Evolutionary conservation across 2,113 vertebrate genomes (phyloP), one percentile per base, ranked within the genome.

Genomic region (Herpetotheres cachinnans): DNA sequence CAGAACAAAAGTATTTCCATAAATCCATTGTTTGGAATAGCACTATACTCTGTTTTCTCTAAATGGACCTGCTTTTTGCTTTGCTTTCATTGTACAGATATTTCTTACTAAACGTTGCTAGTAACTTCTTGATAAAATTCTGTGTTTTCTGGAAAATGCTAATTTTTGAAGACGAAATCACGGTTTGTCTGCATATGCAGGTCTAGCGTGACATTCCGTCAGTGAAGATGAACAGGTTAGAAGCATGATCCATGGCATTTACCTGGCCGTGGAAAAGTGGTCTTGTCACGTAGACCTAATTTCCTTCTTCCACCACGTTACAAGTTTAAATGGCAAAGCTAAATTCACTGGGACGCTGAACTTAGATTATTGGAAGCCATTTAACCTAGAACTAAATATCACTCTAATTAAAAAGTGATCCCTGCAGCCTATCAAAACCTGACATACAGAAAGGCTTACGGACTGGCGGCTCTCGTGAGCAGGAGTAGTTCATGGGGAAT

Each of bases 371-470:
- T 34, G 22, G 72, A 27, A 74, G 82, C 63, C 16, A 4, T 80
- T 80, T 93, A 72, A 86, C 86, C 38, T 22, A 16, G 30, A 58
- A 44, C 67, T 91, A 54, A 65, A 66, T 71, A 55, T 44, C 91
- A 10, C 25, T 84, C 78, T 70, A 69, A 87, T 89, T 82, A 72
- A 70, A 58, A 90, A 84, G 21, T 13, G 27, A 61, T 59, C 62
- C 20, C n/a, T 70, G 40, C n/a, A 74, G 19, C 67, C 55, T 74
- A 2, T 16, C 21, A 10, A 69, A 58, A 6, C 13, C 26, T 29
- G n/a, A 19, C 5, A 0, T 16, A 10, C 0, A 3, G 40, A 12
- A 44, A 25, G n/a, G 56, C 40, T 54, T 17, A 19, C 55, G 62
- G 62, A 44, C 20, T n/a, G 40, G 46, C 32, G 46, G 69, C 58